phyloP scores from a whole-genome alignment of 2,797 vertebrate genomes.

The Tangara arthus region DNA sequence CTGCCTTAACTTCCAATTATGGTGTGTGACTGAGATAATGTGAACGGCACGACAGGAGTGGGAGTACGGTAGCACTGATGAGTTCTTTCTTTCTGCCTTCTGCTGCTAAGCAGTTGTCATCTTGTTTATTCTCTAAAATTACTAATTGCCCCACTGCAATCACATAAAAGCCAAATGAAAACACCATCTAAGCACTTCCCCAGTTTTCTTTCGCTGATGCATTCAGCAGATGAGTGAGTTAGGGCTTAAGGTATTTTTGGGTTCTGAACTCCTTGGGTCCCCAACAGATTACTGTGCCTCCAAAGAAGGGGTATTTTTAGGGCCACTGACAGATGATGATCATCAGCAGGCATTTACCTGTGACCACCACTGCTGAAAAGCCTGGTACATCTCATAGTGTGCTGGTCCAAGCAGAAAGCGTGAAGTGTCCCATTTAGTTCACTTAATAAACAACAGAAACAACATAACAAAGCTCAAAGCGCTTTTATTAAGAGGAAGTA shows the following conservation, averaged over 20 bases:
- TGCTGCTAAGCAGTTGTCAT: slow-evolving; percentile 31
- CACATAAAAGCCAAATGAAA: slow-evolving; percentile 46
- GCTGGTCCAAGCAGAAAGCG: neutral
- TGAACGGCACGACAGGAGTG: neutral
- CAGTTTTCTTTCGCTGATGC: neutral
- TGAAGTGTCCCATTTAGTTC: neutral
- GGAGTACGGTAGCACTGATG: slow-evolving; percentile 44
- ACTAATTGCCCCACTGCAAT: slow-evolving; percentile 37
- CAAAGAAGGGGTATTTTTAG: neutral
- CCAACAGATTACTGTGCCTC: neutral
- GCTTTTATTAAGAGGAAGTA: neutral
- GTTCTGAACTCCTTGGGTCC: neutral
- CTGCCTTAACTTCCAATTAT: slow-evolving; percentile 34
- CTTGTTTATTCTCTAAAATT: slow-evolving; percentile 62
- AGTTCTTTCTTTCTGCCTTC: slow-evolving; percentile 37
- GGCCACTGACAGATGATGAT: neutral
- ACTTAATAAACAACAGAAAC: neutral
- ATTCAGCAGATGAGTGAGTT: neutral
- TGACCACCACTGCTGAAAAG: neutral
- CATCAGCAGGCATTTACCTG: neutral
- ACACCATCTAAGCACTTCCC: neutral
- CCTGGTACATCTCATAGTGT: neutral
- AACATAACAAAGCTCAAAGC: neutral
- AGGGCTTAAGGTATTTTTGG: neutral
- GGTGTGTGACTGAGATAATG: slow-evolving; percentile 36